Conservation (phyloP, 2,797 vertebrate genomes). For the Neomorphus geoffroyi region DNA sequence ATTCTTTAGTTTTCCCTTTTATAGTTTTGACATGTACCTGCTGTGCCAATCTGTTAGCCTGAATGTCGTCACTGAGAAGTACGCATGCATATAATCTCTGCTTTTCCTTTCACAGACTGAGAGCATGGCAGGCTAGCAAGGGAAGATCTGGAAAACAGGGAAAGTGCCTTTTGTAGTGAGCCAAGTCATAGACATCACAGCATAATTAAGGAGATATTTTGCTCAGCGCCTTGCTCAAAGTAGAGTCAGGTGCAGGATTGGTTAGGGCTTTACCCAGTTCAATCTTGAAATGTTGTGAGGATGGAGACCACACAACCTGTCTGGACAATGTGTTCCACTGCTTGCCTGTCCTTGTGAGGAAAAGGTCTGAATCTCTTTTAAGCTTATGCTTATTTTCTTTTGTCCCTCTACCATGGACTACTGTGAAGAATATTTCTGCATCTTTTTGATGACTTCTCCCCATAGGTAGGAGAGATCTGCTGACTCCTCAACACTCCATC, state of each 20-base stretch:
- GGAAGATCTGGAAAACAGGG: not conserved
- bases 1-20: constrained; percentile 26
- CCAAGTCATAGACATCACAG: not conserved
- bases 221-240: not conserved
- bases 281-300: not conserved
- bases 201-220: not conserved
- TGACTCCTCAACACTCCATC: not conserved
- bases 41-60: constrained; percentile 55
- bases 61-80: not conserved
- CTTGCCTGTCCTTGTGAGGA: not conserved
- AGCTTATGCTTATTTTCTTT: not conserved
- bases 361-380: not conserved
- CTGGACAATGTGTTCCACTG: not conserved
- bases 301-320: not conserved
- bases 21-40: constrained; percentile 33
- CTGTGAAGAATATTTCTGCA: not conserved
- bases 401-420: not conserved
- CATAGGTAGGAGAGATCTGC: fast-evolving
- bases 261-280: not conserved
- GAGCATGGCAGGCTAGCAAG: not conserved
- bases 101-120: not conserved
- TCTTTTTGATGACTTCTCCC: not conserved
- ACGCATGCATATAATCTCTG: not conserved
- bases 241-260: not conserved
- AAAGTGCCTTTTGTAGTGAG: not conserved